Evolutionary conservation across 2,113 vertebrate species (phyloP).

Genomic region (Poeciliopsis prolifica): DNA sequence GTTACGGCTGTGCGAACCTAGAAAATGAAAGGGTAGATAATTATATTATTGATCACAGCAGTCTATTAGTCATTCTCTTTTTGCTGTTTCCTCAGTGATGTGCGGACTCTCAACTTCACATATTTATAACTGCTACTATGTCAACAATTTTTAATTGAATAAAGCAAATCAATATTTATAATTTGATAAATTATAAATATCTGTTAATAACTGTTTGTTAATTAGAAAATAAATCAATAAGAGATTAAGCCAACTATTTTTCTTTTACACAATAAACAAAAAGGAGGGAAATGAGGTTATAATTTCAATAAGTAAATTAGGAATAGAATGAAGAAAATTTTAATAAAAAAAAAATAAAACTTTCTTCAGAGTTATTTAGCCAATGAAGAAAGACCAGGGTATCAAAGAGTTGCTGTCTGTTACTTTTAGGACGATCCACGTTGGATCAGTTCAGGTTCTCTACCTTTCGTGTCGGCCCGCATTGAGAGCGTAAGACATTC

Average conservation of each 20-base stretch:
- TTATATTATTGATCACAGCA: not conserved
- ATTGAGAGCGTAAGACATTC: constrained; percentile 82
- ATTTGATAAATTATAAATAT: not conserved
- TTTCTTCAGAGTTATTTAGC: not conserved
- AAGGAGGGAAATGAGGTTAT: no score
- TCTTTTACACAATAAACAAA: no score
- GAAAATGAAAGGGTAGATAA: not conserved
- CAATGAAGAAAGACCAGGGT: no score
- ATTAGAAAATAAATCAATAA: no score
- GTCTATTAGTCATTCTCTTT: not conserved
- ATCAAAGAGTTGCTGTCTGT: no score
- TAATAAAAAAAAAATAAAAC: not conserved
- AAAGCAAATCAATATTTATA: not conserved
- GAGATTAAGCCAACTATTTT: no score
- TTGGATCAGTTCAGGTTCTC: not conserved
- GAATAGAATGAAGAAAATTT: not conserved
- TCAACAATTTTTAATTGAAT: no score
- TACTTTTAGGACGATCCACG: no score
- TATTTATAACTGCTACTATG: no score
- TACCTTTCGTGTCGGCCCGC: constrained; percentile 62
- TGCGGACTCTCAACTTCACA: no score
- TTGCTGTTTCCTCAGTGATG: not conserved
- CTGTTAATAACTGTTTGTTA: not conserved
- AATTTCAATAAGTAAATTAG: not conserved
- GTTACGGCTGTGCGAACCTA: not conserved